A percentile compares a stretch with the other conserved stretches of the same genome.
phyloP scores from a whole-genome alignment of 2,797 vertebrate genomes.

The Acrocephalus scirpaceus region DNA sequence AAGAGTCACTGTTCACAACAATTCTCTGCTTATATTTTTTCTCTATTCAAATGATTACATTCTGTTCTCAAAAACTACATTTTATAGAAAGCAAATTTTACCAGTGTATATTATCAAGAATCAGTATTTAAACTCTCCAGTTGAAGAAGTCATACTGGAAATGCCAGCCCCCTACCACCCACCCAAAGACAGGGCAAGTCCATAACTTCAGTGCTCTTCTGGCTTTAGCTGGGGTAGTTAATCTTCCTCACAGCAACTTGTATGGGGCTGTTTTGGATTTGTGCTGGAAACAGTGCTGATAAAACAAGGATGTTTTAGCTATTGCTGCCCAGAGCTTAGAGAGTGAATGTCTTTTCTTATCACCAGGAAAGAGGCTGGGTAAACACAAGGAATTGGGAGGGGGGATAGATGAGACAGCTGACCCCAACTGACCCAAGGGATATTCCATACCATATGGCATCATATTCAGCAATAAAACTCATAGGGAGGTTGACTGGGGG shows the following conservation, averaged over 20 bases:
- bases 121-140: neutral
- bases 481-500: accelerated
- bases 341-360: neutral
- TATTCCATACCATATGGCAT: neutral
- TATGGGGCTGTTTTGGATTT: neutral
- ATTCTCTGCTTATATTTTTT: neutral
- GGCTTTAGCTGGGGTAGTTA: neutral
- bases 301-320: neutral
- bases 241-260: neutral
- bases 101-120: neutral
- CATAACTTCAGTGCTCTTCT: neutral
- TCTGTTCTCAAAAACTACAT: neutral
- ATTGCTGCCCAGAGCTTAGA: neutral
- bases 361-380: neutral
- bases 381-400: neutral
- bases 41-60: neutral
- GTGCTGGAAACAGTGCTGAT: neutral
- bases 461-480: neutral
- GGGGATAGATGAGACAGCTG: neutral
- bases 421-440: neutral
- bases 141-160: neutral
- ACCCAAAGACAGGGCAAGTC: neutral
- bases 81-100: neutral
- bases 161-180: neutral
- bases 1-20: neutral